A percentile compares a stretch with the other conserved stretches of the same genome.
These are phyloP conservation scores for Tricholaema leucomelas DNA, from an alignment of 2,113 vertebrate genomes.

Conservation along the genomic window DNA sequence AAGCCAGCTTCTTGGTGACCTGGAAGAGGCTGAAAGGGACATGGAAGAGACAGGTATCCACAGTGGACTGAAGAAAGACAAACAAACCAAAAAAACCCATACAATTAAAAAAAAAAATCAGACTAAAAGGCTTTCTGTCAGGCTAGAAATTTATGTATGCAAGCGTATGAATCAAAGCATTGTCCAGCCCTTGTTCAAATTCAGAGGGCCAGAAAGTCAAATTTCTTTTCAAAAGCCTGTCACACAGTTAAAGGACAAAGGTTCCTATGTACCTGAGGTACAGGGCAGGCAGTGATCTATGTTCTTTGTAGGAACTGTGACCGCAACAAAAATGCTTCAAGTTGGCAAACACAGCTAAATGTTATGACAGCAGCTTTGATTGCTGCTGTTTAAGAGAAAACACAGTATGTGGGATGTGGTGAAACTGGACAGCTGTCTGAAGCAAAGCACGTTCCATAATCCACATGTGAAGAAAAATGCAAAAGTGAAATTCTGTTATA, in stretches of 20 bases:
- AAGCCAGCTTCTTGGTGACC: not conserved
- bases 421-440: not conserved
- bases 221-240: slow-evolving; percentile 26
- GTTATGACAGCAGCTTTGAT: not conserved
- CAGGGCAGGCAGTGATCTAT: slow-evolving; percentile 3
- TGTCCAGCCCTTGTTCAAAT: slow-evolving; percentile 4
- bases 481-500: not conserved
- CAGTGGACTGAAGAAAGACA: not conserved
- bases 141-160: not conserved
- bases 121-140: not conserved
- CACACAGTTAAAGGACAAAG: slow-evolving; percentile 46
- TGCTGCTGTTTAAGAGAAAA: not conserved
- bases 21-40: not conserved
- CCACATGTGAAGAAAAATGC: not conserved
- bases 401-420: not conserved
- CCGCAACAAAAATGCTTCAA: not conserved
- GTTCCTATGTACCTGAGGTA: not conserved
- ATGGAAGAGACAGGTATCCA: not conserved
- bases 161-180: not conserved
- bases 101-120: not conserved
- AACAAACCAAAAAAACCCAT: not conserved
- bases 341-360: slow-evolving; percentile 13
- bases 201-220: slow-evolving; percentile 32
- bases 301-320: not conserved
- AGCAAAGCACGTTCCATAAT: not conserved